phyloP scores from a whole-genome alignment of 2,113 vertebrate genomes.

The Aegithalos caudatus region DNA sequence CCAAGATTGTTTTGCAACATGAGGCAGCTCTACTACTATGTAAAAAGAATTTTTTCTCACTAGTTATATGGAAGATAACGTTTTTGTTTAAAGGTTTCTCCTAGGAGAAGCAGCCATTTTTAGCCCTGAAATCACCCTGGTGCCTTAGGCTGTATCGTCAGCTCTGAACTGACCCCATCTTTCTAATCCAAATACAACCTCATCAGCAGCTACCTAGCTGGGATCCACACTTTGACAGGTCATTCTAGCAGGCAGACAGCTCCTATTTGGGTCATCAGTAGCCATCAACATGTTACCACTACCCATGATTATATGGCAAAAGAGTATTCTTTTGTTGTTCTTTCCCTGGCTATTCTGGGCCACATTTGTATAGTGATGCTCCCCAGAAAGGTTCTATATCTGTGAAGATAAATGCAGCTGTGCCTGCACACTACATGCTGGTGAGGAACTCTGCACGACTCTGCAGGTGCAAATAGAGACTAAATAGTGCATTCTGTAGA shows the following conservation, averaged over 20 bases:
- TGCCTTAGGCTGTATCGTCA: not conserved
- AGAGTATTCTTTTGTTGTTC: not conserved
- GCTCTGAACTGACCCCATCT: not conserved
- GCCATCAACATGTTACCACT: not conserved
- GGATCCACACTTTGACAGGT: not conserved
- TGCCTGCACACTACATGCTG: not conserved
- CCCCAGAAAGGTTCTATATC: not conserved
- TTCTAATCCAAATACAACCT: not conserved
- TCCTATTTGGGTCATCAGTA: not conserved
- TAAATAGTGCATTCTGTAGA: not conserved
- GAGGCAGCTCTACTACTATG: not conserved
- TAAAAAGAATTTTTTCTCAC: not conserved
- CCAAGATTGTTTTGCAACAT: not conserved
- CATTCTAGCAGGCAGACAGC: not conserved
- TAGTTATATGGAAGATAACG: not conserved
- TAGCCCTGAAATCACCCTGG: not conserved
- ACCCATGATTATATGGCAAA: not conserved
- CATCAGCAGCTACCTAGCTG: not conserved
- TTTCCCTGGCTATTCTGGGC: not conserved
- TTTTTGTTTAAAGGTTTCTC: not conserved
- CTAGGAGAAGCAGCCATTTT: not conserved
- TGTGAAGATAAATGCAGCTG: not conserved
- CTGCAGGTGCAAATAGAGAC: not conserved
- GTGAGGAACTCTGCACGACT: not conserved
- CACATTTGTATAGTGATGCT: not conserved